These are phyloP conservation scores for Conus betulinus DNA, from an alignment of 1,140 invertebrate species.

Conservation along the genomic window DNA sequence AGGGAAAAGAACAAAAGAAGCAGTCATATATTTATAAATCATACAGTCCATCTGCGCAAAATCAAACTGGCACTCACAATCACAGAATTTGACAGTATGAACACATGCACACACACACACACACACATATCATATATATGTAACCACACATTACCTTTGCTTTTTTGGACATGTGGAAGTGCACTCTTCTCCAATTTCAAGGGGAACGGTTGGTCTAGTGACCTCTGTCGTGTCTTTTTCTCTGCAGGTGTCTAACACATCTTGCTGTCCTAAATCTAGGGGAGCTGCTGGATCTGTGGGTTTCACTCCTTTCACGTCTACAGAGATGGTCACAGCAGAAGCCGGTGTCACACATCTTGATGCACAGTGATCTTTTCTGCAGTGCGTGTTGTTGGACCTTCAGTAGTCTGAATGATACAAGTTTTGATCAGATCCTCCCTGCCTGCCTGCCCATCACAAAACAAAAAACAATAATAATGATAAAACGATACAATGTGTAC, in stretches of 20 bases:
- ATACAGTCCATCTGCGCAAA: too few species aligned
- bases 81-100: too few species aligned
- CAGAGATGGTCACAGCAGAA: background rate
- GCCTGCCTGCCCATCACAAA: constrained; percentile 13
- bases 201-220: background rate
- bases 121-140: too few species aligned
- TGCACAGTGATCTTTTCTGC: background rate
- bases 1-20: too few species aligned
- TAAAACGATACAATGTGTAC: too few species aligned
- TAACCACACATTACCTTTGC: background rate
- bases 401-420: background rate
- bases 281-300: background rate
- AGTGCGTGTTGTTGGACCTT: background rate
- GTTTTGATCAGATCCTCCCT: background rate
- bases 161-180: background rate
- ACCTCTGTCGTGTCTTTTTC: background rate
- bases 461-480: background rate
- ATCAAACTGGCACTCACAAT: too few species aligned
- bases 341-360: background rate
- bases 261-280: background rate
- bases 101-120: too few species aligned
- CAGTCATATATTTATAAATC: too few species aligned
- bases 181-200: background rate
- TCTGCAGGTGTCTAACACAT: background rate
- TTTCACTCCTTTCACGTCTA: background rate